Evolutionary conservation across 1,140 invertebrate genomes (phyloP).

Genomic region (Myzus persicae): DNA sequence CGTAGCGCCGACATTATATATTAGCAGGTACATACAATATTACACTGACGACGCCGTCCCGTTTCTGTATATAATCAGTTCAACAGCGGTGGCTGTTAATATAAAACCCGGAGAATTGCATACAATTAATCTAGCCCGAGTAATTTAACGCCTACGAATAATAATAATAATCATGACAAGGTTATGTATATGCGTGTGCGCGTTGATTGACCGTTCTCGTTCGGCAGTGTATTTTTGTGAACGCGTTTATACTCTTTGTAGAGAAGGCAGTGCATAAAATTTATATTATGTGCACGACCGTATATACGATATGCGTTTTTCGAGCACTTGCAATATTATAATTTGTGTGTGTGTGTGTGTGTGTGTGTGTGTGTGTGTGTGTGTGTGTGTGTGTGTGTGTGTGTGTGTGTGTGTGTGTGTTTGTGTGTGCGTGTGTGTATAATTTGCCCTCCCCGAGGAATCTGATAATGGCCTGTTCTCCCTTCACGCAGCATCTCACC

Average conservation of each 20-base stretch:
- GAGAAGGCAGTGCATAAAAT: not conserved
- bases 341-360: not conserved
- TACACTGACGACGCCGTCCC: not conserved
- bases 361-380: not conserved
- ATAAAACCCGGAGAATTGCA: not conserved
- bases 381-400: not conserved
- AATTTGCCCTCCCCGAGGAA: slow-evolving; percentile 17
- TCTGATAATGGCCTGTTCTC: slow-evolving; percentile 17
- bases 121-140: slow-evolving; percentile 31
- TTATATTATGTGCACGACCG: not conserved
- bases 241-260: not conserved
- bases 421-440: not conserved
- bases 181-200: not conserved
- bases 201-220: not conserved
- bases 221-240: not conserved
- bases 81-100: not conserved
- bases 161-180: not conserved
- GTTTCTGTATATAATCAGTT: slow-evolving; percentile 14
- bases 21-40: not conserved
- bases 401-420: too few species aligned
- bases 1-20: not conserved
- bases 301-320: not conserved
- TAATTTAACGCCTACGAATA: slow-evolving; percentile 17
- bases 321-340: slow-evolving; percentile 23
- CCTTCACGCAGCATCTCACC: not conserved